phyloP scores from a whole-genome alignment of 1,140 invertebrate genomes.

The Helicorthomorpha holstii region DNA sequence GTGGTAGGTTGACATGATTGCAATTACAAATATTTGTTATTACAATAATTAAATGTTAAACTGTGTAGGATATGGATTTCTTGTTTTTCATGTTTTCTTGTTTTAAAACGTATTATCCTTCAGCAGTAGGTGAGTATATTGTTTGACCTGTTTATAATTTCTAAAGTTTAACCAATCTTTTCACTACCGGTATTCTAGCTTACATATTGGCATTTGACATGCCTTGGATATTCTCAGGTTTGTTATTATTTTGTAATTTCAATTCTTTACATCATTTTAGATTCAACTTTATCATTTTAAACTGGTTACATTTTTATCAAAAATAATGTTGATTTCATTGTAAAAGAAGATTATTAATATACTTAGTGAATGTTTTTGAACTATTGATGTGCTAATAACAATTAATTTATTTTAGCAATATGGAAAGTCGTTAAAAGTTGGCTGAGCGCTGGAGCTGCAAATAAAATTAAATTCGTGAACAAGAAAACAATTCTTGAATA shows the following conservation, averaged over 20 bases:
- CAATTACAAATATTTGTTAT: neutral
- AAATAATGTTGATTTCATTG: too few relatives aligned
- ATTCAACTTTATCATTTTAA: too few relatives aligned
- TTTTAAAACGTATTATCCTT: slow-evolving; percentile 80
- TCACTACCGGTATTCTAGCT: slow-evolving; percentile 41
- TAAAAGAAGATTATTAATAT: too few relatives aligned
- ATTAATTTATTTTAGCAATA: slow-evolving; percentile 43
- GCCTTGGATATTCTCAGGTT: slow-evolving; percentile 83
- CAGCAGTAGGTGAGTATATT: slow-evolving; percentile 20
- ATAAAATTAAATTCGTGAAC: slow-evolving; percentile 74
- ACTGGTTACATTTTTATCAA: too few relatives aligned
- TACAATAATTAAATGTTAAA: neutral
- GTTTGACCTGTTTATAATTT: slow-evolving; percentile 7
- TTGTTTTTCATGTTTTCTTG: slow-evolving; percentile 58
- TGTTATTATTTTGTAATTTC: slow-evolving; percentile 13
- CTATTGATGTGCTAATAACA: neutral
- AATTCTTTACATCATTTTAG: slow-evolving; percentile 4
- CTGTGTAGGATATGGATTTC: slow-evolving; percentile 26
- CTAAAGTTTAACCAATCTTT: too few relatives aligned
- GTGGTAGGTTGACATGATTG: slow-evolving; percentile 5
- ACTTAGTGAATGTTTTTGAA: too few relatives aligned
- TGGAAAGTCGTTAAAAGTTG: slow-evolving; percentile 83
- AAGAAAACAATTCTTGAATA: slow-evolving; percentile 58
- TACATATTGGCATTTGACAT: slow-evolving; percentile 86
- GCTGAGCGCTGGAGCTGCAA: slow-evolving; percentile 70